Evolutionary conservation across 2,888 invertebrate genomes (phyloP), one percentile per base, ranked within the genome.

Genomic region (Lepetodrilus schrolli): DNA sequence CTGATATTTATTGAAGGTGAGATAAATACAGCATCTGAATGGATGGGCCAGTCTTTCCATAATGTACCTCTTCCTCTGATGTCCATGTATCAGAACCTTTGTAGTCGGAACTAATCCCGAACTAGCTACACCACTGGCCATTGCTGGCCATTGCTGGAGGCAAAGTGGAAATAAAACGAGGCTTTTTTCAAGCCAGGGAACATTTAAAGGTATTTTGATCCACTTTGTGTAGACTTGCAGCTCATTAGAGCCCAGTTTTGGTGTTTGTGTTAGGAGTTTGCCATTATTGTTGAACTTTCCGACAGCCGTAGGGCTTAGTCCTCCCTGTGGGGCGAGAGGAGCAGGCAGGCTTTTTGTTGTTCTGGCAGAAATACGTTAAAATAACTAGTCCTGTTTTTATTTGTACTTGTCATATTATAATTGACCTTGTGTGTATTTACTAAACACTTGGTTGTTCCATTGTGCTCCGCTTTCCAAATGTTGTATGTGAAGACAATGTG

Each of bases 151-250:
- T 58, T 17, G 58, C 58, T 58, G n/a, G 7, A 30, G 58, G 58
- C 58, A 34, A 23, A 34, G 13, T 34, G 17, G 26, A 58, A 13
- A n/a, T 10, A 30, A 43, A 43, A 30, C 58, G 17, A 1, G 58
- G 26, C 17, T 58, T 58, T 58, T 58, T 30, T 30, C 58, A 58
- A 58, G 34, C 58, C 58, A n/a, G 2, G 13, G 34, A 30, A n/a
- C 58, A 58, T 34, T 26, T 30, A 30, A 34, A 26, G 34, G 58
- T 58, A 58, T 58, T 58, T 58, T 58, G 58, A 58, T 58, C 58
- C 58, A 58, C 58, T 34, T 58, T 58, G 26, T 58, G 58, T 58
- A 34, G 58, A 58, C 58, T 58, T 58, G 17, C 17, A 34, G 58
- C 58, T 58, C 58, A 58, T 58, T 58, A 58, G 58, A 13, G 30